Conservation (phyloP, 2,888 invertebrate species). For the Drosophila incognita region DNA sequence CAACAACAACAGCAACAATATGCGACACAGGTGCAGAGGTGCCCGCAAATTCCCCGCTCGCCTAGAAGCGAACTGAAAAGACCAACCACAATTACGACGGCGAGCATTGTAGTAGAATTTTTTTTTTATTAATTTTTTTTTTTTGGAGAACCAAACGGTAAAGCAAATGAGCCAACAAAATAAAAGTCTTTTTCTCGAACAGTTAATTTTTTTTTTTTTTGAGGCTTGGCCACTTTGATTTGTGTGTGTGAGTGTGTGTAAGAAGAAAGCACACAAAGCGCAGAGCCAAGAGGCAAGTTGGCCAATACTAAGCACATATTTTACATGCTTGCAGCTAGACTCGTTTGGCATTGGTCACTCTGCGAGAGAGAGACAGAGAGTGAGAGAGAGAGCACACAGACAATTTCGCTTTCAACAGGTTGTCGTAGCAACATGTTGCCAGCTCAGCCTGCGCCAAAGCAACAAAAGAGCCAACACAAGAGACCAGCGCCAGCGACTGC, state of each 20-base stretch:
- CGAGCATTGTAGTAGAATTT: slow-evolving; percentile 33
- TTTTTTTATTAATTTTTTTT: slow-evolving; percentile 17
- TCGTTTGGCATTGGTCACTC: slow-evolving; percentile 48
- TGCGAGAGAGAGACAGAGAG: neutral
- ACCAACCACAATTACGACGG: slow-evolving; percentile 27
- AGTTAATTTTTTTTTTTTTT: slow-evolving; percentile 76
- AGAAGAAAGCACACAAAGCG: slow-evolving; percentile 59
- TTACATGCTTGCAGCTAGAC: slow-evolving; percentile 51
- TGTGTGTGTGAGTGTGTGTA: slow-evolving; percentile 29
- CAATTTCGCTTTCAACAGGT: slow-evolving; percentile 85
- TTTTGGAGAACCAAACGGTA: slow-evolving; percentile 71
- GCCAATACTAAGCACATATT: slow-evolving; percentile 33
- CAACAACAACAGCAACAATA: slow-evolving; percentile 8
- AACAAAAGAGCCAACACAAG: slow-evolving; percentile 32
- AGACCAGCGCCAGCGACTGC: slow-evolving; percentile 28
- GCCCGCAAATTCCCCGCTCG: slow-evolving; percentile 37
- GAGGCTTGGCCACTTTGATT: slow-evolving; percentile 67
- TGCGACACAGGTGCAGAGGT: slow-evolving; percentile 50
- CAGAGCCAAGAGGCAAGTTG: slow-evolving; percentile 32
- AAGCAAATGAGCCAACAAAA: slow-evolving; percentile 67
- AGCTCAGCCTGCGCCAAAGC: slow-evolving; percentile 64
- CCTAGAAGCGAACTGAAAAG: slow-evolving; percentile 4
- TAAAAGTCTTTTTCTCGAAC: slow-evolving; percentile 55
- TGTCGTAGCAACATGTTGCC: slow-evolving; percentile 72
- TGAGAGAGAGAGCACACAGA: slow-evolving; percentile 37